Base-by-base conservation (phyloP, 1,140 invertebrate genomes). In the Ips nitidus region DNA sequence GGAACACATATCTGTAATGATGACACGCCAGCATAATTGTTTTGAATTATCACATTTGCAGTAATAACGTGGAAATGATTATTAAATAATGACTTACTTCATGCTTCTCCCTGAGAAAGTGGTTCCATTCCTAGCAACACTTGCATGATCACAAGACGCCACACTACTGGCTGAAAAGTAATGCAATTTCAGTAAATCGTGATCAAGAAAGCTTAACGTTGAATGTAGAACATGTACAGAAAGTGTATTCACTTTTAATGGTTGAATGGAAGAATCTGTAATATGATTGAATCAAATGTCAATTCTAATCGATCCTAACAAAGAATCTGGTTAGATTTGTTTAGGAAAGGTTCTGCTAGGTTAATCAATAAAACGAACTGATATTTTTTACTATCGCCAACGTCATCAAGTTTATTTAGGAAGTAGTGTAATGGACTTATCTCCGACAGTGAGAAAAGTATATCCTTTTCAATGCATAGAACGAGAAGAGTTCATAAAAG, bases 101-200 rank as follows among this genome's bases (percentile, higher is more conserved):
- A 80, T 81, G 59, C 77, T 81, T 70, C 82, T 76, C 63, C 82
- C 84, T 2, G 84, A 86, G 80, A 90, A 92, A 36, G 90, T 93
- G 5, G 90, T 93, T 4, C 90, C 91, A 79, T 92, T 93, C 74
- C 89, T 86, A 57, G 90, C 90, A 73, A 92, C 90, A 80, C 88
- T 89, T 41, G 90, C 89, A 79, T 91, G 91, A 77, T 92, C 90
- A 76, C 91, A 90, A 43, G 83, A 83, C 66, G 87, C 86, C 69
- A 87, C 88, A 71, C 90, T 92, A 66, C 87, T 88, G 41, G 56
- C 73, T 74, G 47, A 3, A 68, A 73, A 42, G 2, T 38, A 53
- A 59, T 58, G 5, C 7, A 7, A 22, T 22, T 22, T 22, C 22
- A 22, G 3, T 50, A 52, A 52, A 53, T 5, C 47, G n/a, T 36